These are phyloP conservation scores for Oryzias sinensis DNA, from an alignment of 2,797 vertebrate species.

Conservation along the genomic window DNA sequence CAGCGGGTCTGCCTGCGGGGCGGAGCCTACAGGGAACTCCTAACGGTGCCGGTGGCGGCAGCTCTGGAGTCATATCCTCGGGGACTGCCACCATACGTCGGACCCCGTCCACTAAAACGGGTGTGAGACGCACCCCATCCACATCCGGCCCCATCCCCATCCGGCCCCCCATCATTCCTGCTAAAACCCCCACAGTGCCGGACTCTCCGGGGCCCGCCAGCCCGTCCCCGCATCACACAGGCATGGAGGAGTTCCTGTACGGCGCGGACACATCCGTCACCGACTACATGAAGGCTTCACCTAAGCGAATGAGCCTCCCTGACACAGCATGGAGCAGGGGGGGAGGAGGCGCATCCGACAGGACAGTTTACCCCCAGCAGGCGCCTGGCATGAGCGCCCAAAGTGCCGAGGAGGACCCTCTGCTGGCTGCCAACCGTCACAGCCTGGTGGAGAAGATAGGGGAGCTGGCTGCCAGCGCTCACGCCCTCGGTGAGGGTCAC, in stretches of 20 bases:
- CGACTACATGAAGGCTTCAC: conserved; percentile 87
- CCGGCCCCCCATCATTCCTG: conserved; percentile 91
- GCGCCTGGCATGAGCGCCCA: conserved; percentile 43
- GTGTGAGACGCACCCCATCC: conserved; percentile 90
- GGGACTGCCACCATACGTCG: conserved; percentile 96
- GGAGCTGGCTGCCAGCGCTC: conserved; percentile 91
- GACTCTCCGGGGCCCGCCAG: conserved; percentile 81
- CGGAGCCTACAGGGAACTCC: conserved; percentile 63
- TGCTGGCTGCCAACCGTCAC: conserved; percentile 93
- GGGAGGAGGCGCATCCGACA: conserved; percentile 63
- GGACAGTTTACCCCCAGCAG: conserved; percentile 72
- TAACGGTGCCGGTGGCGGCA: conserved; percentile 68
- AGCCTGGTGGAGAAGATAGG: conserved; percentile 98
- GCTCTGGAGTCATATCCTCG: conserved; percentile 70
- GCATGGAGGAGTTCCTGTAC: conserved; percentile 86
- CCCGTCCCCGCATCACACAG: conserved; percentile 50
- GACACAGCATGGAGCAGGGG: conserved; percentile 83
- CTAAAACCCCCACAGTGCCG: conserved; percentile 92
- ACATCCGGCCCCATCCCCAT: conserved; percentile 93
- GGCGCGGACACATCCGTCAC: conserved; percentile 70
- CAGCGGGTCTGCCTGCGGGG: conserved; percentile 86
- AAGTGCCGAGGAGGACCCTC: conserved; percentile 81
- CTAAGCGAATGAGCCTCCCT: conserved; percentile 89
- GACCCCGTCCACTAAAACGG: conserved; percentile 93
- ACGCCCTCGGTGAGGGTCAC: conserved; percentile 90